A percentile compares a stretch with the other conserved stretches of the same genome.
phyloP scores from a whole-genome alignment of 2,888 invertebrate genomes.

The Drosophila emarginata region DNA sequence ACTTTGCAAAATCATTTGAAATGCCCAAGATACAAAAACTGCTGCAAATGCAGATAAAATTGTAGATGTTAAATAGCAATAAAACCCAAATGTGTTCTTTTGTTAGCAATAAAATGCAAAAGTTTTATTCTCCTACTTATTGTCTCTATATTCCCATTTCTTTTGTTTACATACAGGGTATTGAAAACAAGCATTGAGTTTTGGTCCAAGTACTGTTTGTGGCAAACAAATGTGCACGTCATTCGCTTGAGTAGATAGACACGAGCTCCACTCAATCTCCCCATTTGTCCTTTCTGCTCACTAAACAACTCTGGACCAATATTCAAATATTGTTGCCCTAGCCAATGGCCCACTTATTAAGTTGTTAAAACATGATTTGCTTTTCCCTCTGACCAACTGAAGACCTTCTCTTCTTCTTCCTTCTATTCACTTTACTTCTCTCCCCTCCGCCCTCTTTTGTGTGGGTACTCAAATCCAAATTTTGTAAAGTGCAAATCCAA shows the following conservation, averaged over 20 bases:
- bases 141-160: background rate
- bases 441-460: background rate
- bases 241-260: conserved; percentile 13
- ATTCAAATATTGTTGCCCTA: conserved; percentile 57
- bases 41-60: too few species aligned
- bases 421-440: background rate
- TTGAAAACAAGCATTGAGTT: background rate
- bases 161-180: background rate
- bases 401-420: conserved; percentile 23
- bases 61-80: too few species aligned
- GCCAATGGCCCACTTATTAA: conserved; percentile 60
- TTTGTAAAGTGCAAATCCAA: conserved; percentile 49
- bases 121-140: background rate
- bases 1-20: too few species aligned
- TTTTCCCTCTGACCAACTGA: conserved; percentile 8
- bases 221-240: conserved; percentile 32
- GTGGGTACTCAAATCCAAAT: background rate
- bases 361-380: conserved; percentile 67
- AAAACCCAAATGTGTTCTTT: background rate
- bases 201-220: background rate
- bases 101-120: background rate
- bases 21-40: too few species aligned
- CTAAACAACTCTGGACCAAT: conserved; percentile 37
- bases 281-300: background rate
- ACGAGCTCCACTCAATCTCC: background rate